Conservation (phyloP, 2,113 vertebrate species). For the Myodes glareolus region DNA sequence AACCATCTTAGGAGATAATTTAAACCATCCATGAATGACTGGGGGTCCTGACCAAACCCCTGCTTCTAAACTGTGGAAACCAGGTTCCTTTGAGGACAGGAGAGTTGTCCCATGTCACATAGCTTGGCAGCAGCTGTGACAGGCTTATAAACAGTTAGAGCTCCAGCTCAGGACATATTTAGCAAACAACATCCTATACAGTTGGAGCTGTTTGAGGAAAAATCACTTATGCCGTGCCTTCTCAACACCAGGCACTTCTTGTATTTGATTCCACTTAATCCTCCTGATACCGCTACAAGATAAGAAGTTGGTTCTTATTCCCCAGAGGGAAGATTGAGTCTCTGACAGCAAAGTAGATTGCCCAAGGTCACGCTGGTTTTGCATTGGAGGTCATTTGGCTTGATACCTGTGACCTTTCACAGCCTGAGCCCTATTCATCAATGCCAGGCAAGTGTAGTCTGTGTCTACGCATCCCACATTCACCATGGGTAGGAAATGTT, state of each 20-base stretch:
- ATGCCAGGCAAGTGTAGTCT: neutral
- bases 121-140: neutral
- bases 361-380: neutral
- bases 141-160: neutral
- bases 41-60: neutral
- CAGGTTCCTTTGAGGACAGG: neutral
- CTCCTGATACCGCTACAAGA: neutral
- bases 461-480: accelerated
- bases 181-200: neutral
- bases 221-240: neutral
- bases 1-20: neutral
- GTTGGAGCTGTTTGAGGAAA: neutral
- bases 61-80: slow-evolving; percentile 13
- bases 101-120: neutral
- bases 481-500: no score
- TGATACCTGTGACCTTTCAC: neutral
- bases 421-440: neutral
- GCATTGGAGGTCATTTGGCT: neutral
- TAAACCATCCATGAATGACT: neutral
- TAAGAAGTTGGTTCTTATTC: neutral
- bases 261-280: neutral
- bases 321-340: neutral
- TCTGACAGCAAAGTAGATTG: neutral
- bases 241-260: neutral
- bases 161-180: neutral